Conservation (phyloP, 1,140 invertebrate genomes). For the Idris sp. region DNA sequence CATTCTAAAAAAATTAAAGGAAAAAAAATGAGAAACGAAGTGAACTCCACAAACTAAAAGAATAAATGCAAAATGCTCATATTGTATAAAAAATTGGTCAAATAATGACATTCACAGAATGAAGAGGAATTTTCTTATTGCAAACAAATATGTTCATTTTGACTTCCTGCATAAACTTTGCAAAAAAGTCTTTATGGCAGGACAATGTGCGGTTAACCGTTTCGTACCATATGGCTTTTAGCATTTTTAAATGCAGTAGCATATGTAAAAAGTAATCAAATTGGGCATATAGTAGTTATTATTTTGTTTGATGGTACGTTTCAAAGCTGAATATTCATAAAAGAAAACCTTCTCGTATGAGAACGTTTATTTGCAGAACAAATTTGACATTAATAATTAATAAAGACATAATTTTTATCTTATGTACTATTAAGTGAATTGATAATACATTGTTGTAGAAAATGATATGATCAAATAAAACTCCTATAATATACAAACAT, state of each 20-base stretch:
- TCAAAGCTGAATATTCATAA: not conserved
- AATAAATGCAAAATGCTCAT: slow-evolving; percentile 40
- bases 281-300: slow-evolving; percentile 28
- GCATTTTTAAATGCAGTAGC: slow-evolving; percentile 31
- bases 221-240: slow-evolving; percentile 55
- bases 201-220: slow-evolving; percentile 58
- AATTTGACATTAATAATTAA: too few species aligned
- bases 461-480: too few species aligned
- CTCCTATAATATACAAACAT: too few species aligned
- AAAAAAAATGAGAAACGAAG: too few species aligned
- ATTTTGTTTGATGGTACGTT: slow-evolving; percentile 29
- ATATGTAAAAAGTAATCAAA: slow-evolving; percentile 54
- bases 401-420: too few species aligned
- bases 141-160: slow-evolving; percentile 51
- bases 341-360: slow-evolving; percentile 1
- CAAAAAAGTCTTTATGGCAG: slow-evolving; percentile 37
- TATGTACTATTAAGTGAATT: too few species aligned
- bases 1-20: too few species aligned
- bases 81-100: slow-evolving; percentile 39
- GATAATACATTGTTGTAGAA: too few species aligned
- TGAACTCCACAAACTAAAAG: slow-evolving; percentile 13
- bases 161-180: slow-evolving; percentile 44
- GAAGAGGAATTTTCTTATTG: slow-evolving; percentile 51
- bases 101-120: slow-evolving; percentile 49
- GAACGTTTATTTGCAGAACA: slow-evolving; percentile 15